Evolutionary conservation across 2,888 invertebrate genomes (phyloP), one percentile per base, ranked within the genome.

Genomic region (Torymus aiolomorphi): DNA sequence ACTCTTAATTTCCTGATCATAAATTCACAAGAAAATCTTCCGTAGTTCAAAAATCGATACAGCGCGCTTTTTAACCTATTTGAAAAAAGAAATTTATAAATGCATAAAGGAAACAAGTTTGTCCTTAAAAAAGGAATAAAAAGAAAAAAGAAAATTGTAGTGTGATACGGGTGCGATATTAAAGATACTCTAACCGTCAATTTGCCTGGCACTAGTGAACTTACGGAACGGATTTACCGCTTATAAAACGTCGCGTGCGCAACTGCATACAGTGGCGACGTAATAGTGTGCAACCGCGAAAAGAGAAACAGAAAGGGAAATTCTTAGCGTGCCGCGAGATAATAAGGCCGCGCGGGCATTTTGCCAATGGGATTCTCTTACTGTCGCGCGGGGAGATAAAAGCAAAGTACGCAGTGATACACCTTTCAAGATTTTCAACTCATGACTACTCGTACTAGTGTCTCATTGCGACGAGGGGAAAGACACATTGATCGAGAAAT

Each of bases 241-340:
- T 72, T 77, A 63, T 70, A 63, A 76, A 51, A 56, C n/a, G 20
- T 24, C 75, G 18, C 24, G 10, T 42, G 52, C 12, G 10, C 54
- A 24, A 31, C 66, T 66, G 42, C 31, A 51, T 31, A 51, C 18
- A 16, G 20, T 54, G 24, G 16, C n/a, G 3, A 24, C 14, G 24
- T 24, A 75, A 76, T 61, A 42, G 62, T 16, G 31, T 13, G 31
- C 31, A 16, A 18, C 56, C 14, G 24, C 13, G 52, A 51, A 77
- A 74, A 66, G 52, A 65, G 51, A 49, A 67, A 54, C 42, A 57
- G 49, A 51, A 20, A 31, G 42, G 51, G 16, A 71, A 75, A 80
- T 80, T 82, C 78, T 82, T 83, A 82, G 72, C 80, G 71, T 61
- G 66, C 62, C 67, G 56, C 62, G 54, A 66, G 66, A 76, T 76